Evolutionary conservation across 1,140 invertebrate species (phyloP).

Genomic region (Anastrepha ludens): DNA sequence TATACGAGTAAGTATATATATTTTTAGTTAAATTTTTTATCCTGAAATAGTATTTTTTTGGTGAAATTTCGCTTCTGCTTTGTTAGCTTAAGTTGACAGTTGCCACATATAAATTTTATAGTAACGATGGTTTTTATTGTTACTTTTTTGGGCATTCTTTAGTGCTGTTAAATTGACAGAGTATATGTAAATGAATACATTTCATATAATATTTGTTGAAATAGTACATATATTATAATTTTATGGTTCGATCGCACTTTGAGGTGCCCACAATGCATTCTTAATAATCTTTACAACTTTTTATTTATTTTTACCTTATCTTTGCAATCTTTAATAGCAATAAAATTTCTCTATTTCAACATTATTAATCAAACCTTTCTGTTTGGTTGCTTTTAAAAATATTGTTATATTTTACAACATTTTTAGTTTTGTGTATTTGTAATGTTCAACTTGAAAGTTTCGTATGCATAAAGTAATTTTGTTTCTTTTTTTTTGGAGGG

Average conservation of each 20-base stretch:
- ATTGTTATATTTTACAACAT: conserved; percentile 9
- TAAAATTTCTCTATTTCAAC: conserved; percentile 37
- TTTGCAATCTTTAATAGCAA: conserved; percentile 19
- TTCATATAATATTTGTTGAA: neutral
- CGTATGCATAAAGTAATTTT: neutral
- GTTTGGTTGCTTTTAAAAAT: neutral
- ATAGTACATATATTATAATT: neutral
- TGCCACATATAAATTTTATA: neutral
- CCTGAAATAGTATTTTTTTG: neutral
- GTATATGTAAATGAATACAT: conserved; percentile 16
- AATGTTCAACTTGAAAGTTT: neutral
- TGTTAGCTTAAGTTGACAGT: neutral
- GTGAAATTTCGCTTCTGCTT: neutral
- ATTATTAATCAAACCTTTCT: neutral
- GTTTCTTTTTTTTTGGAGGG: neutral
- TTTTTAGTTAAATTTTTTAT: conserved; percentile 2
- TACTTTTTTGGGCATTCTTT: conserved; percentile 28
- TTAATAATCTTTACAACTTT: neutral
- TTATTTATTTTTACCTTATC: neutral
- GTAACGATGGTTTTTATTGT: neutral
- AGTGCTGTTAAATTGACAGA: conserved; percentile 50
- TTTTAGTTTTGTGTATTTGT: neutral
- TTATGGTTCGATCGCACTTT: neutral
- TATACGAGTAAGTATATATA: too few relatives aligned
- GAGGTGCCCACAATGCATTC: neutral